These are phyloP conservation scores for Cepphus grylle DNA, from an alignment of 2,113 vertebrate genomes.

Conservation along the genomic window DNA sequence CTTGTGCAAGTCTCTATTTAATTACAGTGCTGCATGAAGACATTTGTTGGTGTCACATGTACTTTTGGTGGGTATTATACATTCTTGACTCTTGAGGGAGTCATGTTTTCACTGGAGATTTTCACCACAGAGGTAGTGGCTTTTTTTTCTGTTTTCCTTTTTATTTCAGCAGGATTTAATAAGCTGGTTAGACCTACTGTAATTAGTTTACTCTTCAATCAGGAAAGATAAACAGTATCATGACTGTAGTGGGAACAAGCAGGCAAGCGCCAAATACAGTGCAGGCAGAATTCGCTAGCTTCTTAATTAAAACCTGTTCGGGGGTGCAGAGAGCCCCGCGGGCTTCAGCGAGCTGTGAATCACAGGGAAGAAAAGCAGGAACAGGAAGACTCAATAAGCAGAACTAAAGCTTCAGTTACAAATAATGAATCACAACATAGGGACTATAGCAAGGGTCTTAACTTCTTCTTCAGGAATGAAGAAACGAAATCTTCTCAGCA, in stretches of 20 bases:
- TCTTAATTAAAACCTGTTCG: neutral
- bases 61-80: neutral
- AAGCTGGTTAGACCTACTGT: conserved; percentile 3
- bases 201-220: neutral
- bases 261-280: neutral
- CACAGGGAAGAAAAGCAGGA: neutral
- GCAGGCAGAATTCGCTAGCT: conserved; percentile 16
- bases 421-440: neutral
- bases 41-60: neutral
- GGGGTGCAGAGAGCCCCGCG: neutral
- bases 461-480: neutral
- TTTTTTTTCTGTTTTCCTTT: neutral
- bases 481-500: neutral
- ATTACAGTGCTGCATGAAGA: conserved; percentile 39
- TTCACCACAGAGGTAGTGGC: conserved; percentile 22
- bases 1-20: conserved; percentile 51
- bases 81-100: conserved; percentile 27
- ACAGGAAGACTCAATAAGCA: neutral
- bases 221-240: neutral
- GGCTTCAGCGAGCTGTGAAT: neutral
- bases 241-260: conserved; percentile 12
- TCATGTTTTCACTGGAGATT: neutral
- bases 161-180: neutral
- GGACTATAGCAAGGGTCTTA: neutral
- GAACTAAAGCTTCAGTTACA: neutral